Evolutionary conservation across 2,888 invertebrate species (phyloP).

Genomic region (Apocheima hispidaria): DNA sequence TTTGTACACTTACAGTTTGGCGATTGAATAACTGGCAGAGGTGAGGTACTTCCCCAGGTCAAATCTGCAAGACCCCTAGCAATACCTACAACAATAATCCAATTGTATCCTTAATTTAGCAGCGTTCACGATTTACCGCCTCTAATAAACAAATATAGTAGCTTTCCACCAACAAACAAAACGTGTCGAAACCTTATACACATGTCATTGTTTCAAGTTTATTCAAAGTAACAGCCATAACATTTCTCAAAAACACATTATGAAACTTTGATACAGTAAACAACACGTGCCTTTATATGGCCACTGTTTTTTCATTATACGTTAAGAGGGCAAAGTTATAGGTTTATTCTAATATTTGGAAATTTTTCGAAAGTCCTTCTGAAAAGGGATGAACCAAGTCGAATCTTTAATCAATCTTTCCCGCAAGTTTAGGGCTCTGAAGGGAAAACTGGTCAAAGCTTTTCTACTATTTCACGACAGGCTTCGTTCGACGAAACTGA

Average conservation of each 20-base stretch:
- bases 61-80: too few species aligned
- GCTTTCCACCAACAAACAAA: neutral
- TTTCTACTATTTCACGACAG: slow-evolving; percentile 43
- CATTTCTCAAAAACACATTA: slow-evolving; percentile 29
- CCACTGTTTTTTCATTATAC: slow-evolving; percentile 30
- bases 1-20: too few species aligned
- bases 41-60: too few species aligned
- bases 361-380: slow-evolving; percentile 31
- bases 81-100: too few species aligned
- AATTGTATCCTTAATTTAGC: too few species aligned
- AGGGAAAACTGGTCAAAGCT: slow-evolving; percentile 41
- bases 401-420: slow-evolving; percentile 47
- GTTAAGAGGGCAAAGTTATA: slow-evolving; percentile 26
- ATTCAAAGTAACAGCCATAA: slow-evolving; percentile 42
- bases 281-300: slow-evolving; percentile 18
- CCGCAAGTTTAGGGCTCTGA: slow-evolving; percentile 43
- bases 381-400: slow-evolving; percentile 38
- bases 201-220: slow-evolving; percentile 19
- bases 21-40: too few species aligned
- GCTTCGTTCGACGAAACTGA: slow-evolving; percentile 38
- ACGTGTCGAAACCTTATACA: slow-evolving; percentile 9
- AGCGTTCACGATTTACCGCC: too few species aligned
- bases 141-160: neutral
- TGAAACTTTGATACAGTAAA: slow-evolving; percentile 24
- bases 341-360: slow-evolving; percentile 32